phyloP scores from a whole-genome alignment of 2,888 invertebrate genomes.

The Hyposoter didymator region DNA sequence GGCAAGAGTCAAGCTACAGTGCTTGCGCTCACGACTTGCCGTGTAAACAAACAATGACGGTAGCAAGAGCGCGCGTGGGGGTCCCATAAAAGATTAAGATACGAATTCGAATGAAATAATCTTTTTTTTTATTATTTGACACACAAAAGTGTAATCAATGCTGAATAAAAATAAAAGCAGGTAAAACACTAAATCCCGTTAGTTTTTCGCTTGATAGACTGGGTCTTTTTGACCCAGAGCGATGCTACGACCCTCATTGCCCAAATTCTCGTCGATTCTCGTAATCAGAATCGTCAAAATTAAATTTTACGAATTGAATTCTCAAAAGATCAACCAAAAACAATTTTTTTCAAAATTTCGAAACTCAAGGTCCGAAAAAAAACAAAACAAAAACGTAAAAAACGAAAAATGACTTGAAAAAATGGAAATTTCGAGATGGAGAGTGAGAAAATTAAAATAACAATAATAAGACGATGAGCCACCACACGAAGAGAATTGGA shows the following conservation, averaged over 20 bases:
- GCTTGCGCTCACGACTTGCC: constrained; percentile 56
- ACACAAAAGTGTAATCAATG: not conserved
- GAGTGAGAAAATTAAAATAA: not conserved
- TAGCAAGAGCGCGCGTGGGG: constrained; percentile 50
- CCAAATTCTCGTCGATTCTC: too few relatives aligned
- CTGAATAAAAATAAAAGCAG: too few relatives aligned
- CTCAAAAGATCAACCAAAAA: too few relatives aligned
- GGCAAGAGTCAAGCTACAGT: constrained; percentile 1
- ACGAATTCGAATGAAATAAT: not conserved
- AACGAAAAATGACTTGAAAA: too few relatives aligned
- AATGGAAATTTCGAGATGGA: not conserved
- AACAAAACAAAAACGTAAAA: constrained; percentile 47
- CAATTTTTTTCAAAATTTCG: too few relatives aligned
- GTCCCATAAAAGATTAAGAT: constrained; percentile 29
- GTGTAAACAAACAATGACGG: constrained; percentile 77
- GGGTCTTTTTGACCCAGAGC: too few relatives aligned
- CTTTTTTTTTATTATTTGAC: not conserved
- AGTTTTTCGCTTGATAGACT: too few relatives aligned
- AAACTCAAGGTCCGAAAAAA: not conserved
- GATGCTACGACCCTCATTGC: too few relatives aligned
- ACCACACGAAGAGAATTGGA: not conserved
- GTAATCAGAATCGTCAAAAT: too few relatives aligned
- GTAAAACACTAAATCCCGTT: too few relatives aligned
- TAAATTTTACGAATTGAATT: too few relatives aligned
- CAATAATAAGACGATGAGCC: not conserved